Evolutionary conservation across 53 echinoderm and acorn worm species (phyloP).

Genomic region (Antedon mediterranea): DNA sequence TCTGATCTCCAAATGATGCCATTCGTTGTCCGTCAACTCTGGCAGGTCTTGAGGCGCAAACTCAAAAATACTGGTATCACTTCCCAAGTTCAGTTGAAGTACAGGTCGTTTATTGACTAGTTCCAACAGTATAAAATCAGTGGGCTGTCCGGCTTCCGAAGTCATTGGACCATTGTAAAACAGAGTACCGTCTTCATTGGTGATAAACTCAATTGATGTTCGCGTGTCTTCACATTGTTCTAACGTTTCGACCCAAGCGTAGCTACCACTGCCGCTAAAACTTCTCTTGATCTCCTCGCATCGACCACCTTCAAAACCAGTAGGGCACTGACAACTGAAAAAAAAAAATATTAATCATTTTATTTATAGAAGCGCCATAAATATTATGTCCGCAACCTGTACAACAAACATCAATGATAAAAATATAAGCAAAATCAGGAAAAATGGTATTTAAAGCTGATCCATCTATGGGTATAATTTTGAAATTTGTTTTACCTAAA

Average conservation of each 20-base stretch:
- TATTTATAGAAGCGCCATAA: too few relatives aligned
- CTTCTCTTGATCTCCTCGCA: conserved; percentile 89
- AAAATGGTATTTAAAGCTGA: too few relatives aligned
- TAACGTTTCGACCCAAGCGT: conserved; percentile 55
- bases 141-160: conserved; percentile 24
- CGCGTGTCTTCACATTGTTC: conserved; percentile 75
- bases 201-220: conserved; percentile 83
- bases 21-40: conserved; percentile 38
- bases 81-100: conserved; percentile 66
- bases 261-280: conserved; percentile 41
- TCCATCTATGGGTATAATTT: too few relatives aligned
- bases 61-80: conserved; percentile 26
- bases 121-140: conserved; percentile 70
- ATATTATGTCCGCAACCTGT: too few relatives aligned
- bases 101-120: conserved; percentile 36
- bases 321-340: conserved; percentile 48
- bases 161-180: conserved; percentile 90
- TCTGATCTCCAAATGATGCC: conserved; percentile 83
- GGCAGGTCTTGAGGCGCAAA: conserved; percentile 10
- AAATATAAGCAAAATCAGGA: too few relatives aligned
- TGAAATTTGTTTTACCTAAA: conserved; percentile 30
- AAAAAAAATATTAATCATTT: too few relatives aligned
- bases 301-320: conserved; percentile 59
- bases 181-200: conserved; percentile 41
- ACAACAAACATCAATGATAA: too few relatives aligned